Evolutionary conservation across 2,888 invertebrate species (phyloP), one percentile per base, ranked within the genome.

Genomic region (Troglohyphantes excavatus): DNA sequence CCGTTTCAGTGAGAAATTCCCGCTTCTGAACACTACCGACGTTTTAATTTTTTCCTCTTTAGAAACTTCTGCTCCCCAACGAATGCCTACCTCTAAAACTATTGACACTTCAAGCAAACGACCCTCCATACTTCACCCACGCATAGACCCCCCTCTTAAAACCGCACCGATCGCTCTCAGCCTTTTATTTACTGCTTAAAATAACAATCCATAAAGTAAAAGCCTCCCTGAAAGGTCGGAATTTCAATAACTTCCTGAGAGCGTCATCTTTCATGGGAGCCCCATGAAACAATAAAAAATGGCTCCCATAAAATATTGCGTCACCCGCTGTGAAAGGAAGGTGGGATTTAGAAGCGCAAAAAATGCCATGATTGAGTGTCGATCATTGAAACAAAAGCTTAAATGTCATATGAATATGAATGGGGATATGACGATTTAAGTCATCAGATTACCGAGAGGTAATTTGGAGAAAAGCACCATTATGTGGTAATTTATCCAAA

Each of bases 131-230:
- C 70, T 86, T 86, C 86, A 86, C 39, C 27, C 29, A 5, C 27
- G 33, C 39, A n/a, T n/a, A n/a, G n/a, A n/a, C 46, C 26, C 61
- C n/a, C 43, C 73, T 23, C 65, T 27, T n/a, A 5, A 75, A 75
- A 84, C 65, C 73, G 23, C 75, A 72, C n/a, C 43, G 27, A 59
- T 59, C 78, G 23, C 72, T 72, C 70, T 65, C 19, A 67, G 63
- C 53, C 79, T 89, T 89, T 89, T 89, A 89, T 89, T 89, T 82
- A 89, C 88, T 89, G 88, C 88, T 75, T 89, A 70, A 89, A 89
- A 89, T 89, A 83, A 89, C 88, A 89, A 89, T 89, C 88, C 82
- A 89, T 89, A 89, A 89, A 76, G 70, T 76, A 82, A 89, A 82
- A 75, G 67, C 88, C 53, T 33, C 67, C 59, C 61, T 82, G 88